Percentiles rank a stretch among this genome's conserved stretches.
Conservation (phyloP, 35 echinoderm and acorn worm genomes). For the Lytechinus variegatus region DNA sequence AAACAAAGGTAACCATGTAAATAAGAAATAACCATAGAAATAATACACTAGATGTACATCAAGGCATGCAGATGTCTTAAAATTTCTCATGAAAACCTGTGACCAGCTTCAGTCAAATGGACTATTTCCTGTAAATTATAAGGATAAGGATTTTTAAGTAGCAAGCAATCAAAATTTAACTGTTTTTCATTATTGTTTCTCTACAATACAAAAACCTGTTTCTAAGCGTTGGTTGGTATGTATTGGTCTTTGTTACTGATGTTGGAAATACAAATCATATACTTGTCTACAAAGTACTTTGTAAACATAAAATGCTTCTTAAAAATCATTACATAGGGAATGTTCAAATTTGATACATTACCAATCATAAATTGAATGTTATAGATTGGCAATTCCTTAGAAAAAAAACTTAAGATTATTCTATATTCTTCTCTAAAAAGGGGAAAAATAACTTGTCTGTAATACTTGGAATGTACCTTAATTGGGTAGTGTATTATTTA, state of each 20-base stretch:
- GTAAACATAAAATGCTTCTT: neutral
- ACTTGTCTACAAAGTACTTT: neutral
- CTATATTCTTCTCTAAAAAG: neutral
- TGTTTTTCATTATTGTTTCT: neutral
- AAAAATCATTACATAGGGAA: neutral
- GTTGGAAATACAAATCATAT: neutral
- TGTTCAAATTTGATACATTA: neutral
- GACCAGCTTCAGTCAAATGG: constrained; percentile 35
- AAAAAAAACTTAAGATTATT: no score
- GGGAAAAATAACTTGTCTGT: neutral
- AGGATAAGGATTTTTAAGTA: neutral
- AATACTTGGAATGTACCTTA: neutral
- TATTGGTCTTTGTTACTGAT: neutral
- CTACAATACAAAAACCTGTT: neutral
- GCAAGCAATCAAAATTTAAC: neutral
- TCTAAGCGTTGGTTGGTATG: neutral
- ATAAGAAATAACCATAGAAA: constrained; percentile 40
- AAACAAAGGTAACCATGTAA: constrained; percentile 48
- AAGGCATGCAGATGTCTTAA: constrained; percentile 49
- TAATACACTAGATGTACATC: constrained; percentile 51
- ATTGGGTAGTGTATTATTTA: neutral
- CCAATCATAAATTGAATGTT: neutral
- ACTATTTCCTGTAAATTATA: neutral
- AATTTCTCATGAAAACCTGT: constrained; percentile 18
- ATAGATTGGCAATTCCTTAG: neutral